These are phyloP conservation scores for Lithobates pipiens DNA, from an alignment of 2,797 vertebrate species.

Conservation along the genomic window DNA sequence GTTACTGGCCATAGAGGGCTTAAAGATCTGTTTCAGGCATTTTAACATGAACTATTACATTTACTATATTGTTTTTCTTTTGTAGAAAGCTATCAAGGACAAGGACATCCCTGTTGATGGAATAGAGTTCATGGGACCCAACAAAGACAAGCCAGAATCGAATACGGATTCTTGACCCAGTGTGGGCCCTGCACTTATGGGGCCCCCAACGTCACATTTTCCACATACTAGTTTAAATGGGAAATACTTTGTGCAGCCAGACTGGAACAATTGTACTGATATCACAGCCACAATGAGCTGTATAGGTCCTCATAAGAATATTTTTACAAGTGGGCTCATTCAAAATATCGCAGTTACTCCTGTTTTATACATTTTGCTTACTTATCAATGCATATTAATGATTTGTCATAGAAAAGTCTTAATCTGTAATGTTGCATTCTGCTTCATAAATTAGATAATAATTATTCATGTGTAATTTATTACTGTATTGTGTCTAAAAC, in stretches of 20 bases:
- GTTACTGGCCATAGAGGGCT: no score
- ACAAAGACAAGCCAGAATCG: constrained; percentile 86
- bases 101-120: constrained; percentile 97
- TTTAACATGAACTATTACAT: neutral
- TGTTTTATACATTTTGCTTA: neutral
- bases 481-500: no score
- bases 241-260: neutral
- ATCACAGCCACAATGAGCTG: neutral
- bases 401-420: neutral
- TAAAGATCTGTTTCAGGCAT: no score
- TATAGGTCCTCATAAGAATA: neutral
- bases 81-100: constrained; percentile 93
- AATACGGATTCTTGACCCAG: constrained; percentile 80
- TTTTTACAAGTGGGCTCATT: neutral
- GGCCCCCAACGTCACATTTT: neutral
- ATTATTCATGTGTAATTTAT: neutral
- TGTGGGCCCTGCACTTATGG: neutral
- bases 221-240: neutral
- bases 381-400: neutral
- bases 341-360: neutral
- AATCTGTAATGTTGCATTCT: neutral
- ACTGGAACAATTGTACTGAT: neutral
- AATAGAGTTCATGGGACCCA: constrained; percentile 93
- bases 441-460: neutral
- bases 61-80: constrained; percentile 21